Conservation (phyloP, 2,888 invertebrate species). For the Drosophila borealis region DNA sequence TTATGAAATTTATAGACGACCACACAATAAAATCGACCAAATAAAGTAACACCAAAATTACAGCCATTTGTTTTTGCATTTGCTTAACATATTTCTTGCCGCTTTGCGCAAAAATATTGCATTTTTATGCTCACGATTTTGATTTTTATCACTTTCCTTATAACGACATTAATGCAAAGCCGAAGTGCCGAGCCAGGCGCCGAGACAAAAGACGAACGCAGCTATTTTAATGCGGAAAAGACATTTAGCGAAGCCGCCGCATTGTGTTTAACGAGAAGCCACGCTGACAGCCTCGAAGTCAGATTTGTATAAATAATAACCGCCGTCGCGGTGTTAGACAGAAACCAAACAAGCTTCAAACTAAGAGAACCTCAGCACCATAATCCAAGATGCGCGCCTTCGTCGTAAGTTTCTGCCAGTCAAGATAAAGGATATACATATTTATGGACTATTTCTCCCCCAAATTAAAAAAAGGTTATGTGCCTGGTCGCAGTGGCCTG, state of each 20-base stretch:
- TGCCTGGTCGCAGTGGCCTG: conserved; percentile 76
- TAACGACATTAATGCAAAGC: conserved; percentile 78
- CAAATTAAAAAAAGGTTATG: conserved; percentile 58
- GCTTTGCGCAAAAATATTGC: conserved; percentile 63
- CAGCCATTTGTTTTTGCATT: conserved; percentile 35
- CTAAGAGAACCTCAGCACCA: conserved; percentile 61
- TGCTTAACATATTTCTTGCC: conserved; percentile 36
- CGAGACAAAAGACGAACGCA: conserved; percentile 64
- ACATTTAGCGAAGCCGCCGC: conserved; percentile 60
- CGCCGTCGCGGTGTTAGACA: conserved; percentile 44
- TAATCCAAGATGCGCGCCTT: conserved; percentile 71
- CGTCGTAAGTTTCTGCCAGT: conserved; percentile 58
- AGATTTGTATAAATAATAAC: conserved; percentile 73
- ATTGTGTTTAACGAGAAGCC: conserved; percentile 68
- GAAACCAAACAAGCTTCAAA: conserved; percentile 67
- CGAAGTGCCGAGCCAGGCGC: conserved; percentile 44
- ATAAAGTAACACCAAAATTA: conserved; percentile 41
- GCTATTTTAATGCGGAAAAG: conserved; percentile 74
- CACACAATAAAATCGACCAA: conserved; percentile 60
- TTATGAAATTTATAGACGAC: conserved; percentile 55
- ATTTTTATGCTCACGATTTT: conserved; percentile 67
- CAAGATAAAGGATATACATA: conserved; percentile 30
- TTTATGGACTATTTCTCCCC: conserved; percentile 33
- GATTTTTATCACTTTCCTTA: conserved; percentile 72
- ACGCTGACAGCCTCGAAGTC: conserved; percentile 69